phyloP scores from a whole-genome alignment of 1,140 invertebrate species.

The Lepeophtheirus salmonis region DNA sequence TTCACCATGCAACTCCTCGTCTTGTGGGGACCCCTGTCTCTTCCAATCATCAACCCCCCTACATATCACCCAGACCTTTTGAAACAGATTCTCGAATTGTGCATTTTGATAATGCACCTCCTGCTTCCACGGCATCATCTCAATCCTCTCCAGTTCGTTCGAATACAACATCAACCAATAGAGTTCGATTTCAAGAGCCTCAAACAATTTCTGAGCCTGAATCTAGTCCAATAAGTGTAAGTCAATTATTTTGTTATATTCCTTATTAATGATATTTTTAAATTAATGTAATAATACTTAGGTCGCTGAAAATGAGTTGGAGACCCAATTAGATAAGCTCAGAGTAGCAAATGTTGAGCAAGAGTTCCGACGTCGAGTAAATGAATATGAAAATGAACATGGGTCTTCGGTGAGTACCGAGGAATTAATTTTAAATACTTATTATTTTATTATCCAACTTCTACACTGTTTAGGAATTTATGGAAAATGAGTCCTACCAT shows the following conservation, averaged over 20 bases:
- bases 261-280: background rate
- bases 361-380: background rate
- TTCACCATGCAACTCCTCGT: conserved; percentile 8
- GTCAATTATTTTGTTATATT: background rate
- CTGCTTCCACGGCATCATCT: background rate
- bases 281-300: too few relatives aligned
- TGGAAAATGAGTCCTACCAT: too few relatives aligned
- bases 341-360: conserved; percentile 1
- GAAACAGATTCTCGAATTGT: background rate
- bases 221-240: background rate
- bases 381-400: conserved; percentile 6
- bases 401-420: conserved; percentile 19
- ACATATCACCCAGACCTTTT: background rate
- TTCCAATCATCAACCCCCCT: background rate
- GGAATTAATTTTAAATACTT: too few relatives aligned
- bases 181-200: conserved; percentile 12
- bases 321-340: conserved; percentile 1
- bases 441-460: too few relatives aligned
- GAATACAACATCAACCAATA: background rate
- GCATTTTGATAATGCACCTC: background rate
- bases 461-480: too few relatives aligned
- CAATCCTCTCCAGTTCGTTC: background rate
- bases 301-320: background rate
- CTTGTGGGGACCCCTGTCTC: background rate
- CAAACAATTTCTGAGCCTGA: background rate